These are phyloP conservation scores for Siphamia tubifer DNA, from an alignment of 2,113 vertebrate species.

Conservation along the genomic window DNA sequence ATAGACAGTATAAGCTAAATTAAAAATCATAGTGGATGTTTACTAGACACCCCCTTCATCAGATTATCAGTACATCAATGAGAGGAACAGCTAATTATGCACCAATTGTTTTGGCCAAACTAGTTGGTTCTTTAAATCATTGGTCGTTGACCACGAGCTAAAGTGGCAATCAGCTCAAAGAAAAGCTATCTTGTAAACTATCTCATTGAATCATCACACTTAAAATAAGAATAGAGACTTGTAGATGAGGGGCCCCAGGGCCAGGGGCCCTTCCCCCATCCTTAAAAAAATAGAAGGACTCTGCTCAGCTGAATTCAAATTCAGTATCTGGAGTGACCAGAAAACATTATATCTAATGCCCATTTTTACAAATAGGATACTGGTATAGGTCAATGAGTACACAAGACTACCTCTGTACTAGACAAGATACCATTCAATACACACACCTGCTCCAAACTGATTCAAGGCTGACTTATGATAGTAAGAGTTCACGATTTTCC, in stretches of 20 bases:
- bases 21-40: background rate
- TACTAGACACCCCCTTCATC: background rate
- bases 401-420: background rate
- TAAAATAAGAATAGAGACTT: slow-evolving; percentile 51
- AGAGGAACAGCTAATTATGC: slow-evolving; percentile 11
- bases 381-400: background rate
- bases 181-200: slow-evolving; percentile 14
- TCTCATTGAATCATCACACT: slow-evolving; percentile 48
- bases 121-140: slow-evolving; percentile 18
- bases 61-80: slow-evolving; percentile 17
- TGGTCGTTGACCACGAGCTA: slow-evolving; percentile 44
- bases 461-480: background rate
- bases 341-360: background rate
- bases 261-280: background rate
- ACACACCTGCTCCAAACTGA: background rate
- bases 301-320: slow-evolving; percentile 25
- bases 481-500: background rate
- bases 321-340: background rate
- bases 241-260: slow-evolving; percentile 41
- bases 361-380: background rate
- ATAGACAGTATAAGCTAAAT: too few species aligned
- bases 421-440: too few species aligned
- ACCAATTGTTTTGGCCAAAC: slow-evolving; percentile 25
- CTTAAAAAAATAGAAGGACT: slow-evolving; percentile 33
- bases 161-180: slow-evolving; percentile 35